Percentiles rank a stretch among this genome's conserved stretches.
Evolutionary conservation across 64 coral and sea anemone species (phyloP).

Genomic region (Platygyra sinensis): DNA sequence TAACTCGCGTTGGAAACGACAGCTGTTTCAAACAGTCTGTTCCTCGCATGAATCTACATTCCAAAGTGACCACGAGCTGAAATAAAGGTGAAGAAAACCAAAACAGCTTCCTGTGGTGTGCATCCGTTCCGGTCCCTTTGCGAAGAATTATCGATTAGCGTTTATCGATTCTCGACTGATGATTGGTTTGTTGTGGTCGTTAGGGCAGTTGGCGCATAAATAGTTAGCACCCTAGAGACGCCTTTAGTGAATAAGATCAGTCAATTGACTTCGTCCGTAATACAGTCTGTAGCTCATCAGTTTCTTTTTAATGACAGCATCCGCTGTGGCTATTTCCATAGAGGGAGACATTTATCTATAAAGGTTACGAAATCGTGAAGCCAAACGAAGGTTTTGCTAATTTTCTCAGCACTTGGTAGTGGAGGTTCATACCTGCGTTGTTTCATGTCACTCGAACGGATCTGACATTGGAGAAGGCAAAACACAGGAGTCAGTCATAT

Average conservation of each 20-base stretch:
- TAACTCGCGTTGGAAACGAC: constrained; percentile 29
- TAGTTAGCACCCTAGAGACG: constrained; percentile 38
- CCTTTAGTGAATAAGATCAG: neutral
- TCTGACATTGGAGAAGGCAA: neutral
- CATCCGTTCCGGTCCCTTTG: neutral
- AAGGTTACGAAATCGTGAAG: constrained; percentile 4
- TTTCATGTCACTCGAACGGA: neutral
- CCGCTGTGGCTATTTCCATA: too few relatives aligned
- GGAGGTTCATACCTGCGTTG: constrained; percentile 8
- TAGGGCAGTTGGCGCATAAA: constrained; percentile 8
- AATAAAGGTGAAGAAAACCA: neutral
- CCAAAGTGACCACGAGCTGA: neutral
- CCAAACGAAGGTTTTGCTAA: neutral
- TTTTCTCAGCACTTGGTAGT: neutral
- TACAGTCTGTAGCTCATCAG: neutral
- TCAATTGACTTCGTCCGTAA: neutral
- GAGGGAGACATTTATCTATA: neutral
- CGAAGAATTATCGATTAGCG: constrained; percentile 21
- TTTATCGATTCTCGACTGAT: neutral
- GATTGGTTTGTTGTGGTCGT: neutral
- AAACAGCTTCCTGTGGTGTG: too few relatives aligned
- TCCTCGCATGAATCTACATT: neutral
- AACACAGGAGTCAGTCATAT: neutral
- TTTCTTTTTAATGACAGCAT: neutral
- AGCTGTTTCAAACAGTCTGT: constrained; percentile 28